Conservation (phyloP, 2,888 invertebrate species). For the Lasioglossum figueresi region DNA sequence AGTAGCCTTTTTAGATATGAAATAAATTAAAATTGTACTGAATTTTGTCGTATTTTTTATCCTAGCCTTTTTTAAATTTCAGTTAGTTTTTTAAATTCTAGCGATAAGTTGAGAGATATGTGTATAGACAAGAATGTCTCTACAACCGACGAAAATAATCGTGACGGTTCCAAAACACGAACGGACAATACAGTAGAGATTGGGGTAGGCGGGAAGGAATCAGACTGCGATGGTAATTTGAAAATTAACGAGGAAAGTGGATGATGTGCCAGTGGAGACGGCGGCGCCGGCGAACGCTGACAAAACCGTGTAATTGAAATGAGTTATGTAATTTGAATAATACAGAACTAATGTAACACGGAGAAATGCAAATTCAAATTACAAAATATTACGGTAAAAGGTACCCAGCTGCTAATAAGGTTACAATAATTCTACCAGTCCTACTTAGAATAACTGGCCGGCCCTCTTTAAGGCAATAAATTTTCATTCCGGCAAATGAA, state of each 20-base stretch:
- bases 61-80: no score
- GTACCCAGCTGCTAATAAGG: constrained; percentile 12
- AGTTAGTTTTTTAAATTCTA: no score
- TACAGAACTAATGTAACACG: constrained; percentile 36
- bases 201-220: constrained; percentile 44
- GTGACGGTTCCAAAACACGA: constrained; percentile 50
- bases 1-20: no score
- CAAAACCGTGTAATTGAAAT: constrained; percentile 37
- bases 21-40: no score
- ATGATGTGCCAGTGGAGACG: constrained; percentile 23
- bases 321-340: constrained; percentile 49
- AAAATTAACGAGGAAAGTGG: constrained; percentile 43
- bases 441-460: constrained; percentile 17
- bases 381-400: constrained; percentile 16
- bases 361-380: constrained; percentile 41
- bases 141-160: constrained; percentile 50
- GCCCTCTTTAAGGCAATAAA: background rate
- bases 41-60: no score
- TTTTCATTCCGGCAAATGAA: constrained; percentile 5
- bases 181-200: constrained; percentile 39
- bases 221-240: constrained; percentile 28
- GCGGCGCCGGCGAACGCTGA: constrained; percentile 4
- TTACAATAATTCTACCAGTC: constrained; percentile 16
- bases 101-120: constrained; percentile 40
- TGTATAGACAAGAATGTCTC: constrained; percentile 43